A percentile compares a stretch with the other conserved stretches of the same genome.
phyloP scores from a whole-genome alignment of 2,888 invertebrate genomes.

The Pristionchus fissidentatus region DNA sequence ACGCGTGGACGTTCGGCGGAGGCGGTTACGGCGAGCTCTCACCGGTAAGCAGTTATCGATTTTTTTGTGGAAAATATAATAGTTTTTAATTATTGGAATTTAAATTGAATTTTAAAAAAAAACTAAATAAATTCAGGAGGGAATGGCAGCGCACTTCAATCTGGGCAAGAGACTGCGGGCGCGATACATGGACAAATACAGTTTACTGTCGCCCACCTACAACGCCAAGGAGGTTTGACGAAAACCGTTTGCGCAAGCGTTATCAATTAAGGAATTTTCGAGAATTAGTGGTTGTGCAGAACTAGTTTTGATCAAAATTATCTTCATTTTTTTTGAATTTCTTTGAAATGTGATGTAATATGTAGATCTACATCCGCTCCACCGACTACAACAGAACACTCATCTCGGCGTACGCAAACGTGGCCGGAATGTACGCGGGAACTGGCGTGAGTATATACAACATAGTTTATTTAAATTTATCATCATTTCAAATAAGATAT shows the following conservation, averaged over 20 bases:
- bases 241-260: no score
- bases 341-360: not conserved
- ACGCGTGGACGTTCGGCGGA: not conserved
- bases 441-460: not conserved
- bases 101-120: not conserved
- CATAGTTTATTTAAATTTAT: not conserved
- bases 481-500: not conserved
- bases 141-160: conserved; percentile 31
- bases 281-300: not conserved
- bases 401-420: conserved; percentile 88
- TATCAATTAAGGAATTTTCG: no score
- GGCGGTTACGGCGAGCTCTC: conserved; percentile 11
- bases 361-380: conserved; percentile 75
- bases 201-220: not conserved
- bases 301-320: not conserved
- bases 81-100: not conserved
- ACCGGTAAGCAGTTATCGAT: not conserved
- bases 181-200: not conserved
- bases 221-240: conserved; percentile 34
- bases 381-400: conserved; percentile 76
- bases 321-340: not conserved
- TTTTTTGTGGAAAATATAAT: not conserved
- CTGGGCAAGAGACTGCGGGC: not conserved
- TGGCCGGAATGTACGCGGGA: conserved; percentile 84
- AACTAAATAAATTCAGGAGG: not conserved